phyloP scores from a whole-genome alignment of 2,888 invertebrate species.

The Diploptera punctata region DNA sequence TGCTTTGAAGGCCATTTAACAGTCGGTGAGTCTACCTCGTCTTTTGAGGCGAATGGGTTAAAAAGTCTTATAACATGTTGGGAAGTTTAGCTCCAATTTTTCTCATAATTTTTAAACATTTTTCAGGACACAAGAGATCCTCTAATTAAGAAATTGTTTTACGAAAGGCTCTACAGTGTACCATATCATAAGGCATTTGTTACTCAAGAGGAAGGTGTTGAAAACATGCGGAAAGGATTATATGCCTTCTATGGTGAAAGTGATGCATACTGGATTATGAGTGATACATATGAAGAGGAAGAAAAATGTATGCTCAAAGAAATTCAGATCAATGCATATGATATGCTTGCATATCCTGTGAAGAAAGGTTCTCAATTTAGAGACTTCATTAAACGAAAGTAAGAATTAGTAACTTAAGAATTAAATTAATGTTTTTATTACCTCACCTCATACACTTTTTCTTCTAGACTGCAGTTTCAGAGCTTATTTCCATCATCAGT shows the following conservation, averaged over 20 bases:
- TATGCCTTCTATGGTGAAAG: slow-evolving; percentile 21
- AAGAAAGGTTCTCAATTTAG: background rate
- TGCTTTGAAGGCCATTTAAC: no score
- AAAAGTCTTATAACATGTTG: no score
- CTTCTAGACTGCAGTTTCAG: no score
- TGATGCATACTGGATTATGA: slow-evolving; percentile 11
- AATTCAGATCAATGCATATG: background rate
- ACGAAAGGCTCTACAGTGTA: background rate
- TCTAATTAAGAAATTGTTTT: background rate
- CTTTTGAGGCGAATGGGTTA: no score
- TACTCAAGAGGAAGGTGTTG: slow-evolving; percentile 5
- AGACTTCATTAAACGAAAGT: background rate
- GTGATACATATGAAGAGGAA: slow-evolving; percentile 21
- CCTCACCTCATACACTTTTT: no score
- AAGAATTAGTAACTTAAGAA: background rate
- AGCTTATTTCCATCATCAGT: no score
- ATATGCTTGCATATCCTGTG: background rate
- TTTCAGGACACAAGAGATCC: slow-evolving; percentile 14
- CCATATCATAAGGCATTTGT: background rate
- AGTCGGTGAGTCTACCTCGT: no score
- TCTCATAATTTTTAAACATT: background rate
- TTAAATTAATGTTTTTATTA: no score
- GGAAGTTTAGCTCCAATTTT: no score
- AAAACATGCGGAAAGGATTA: background rate
- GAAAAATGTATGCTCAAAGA: slow-evolving; percentile 26